Base-by-base conservation (phyloP, 2,113 vertebrate species). In the Isichthys henryi region DNA sequence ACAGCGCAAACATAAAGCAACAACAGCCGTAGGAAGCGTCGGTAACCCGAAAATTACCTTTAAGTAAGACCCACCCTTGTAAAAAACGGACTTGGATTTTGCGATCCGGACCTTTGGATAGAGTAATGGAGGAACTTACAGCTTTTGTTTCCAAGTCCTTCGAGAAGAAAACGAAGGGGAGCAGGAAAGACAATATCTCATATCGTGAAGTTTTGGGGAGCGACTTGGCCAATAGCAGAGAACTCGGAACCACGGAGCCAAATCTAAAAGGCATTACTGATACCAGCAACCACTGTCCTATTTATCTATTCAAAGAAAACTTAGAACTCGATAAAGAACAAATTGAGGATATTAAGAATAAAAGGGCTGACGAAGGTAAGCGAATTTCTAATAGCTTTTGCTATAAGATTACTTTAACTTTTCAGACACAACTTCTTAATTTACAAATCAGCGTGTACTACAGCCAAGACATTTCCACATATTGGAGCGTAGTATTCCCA, bases 81-180 rank as follows among this genome's bases (percentile, higher is more conserved):
- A 92, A 52, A 91, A 92, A 94, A 93, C 94, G 94, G 94, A 94
- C 95, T 80, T 96, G 96, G 96, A 97, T 97, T 96, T 95, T 95
- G 94, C 93, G 94, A 96, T 93, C 96, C 94, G 95, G 95, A 95
- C 94, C 95, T 94, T 93, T 93, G 92, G 92, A 92, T 93, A 93
- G 21, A 11, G 95, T 95, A 95, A 99, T 99, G 98, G 98, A 99
- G 95, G 98, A 99, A 94, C 97, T 99, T 91, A 98, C 98, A 91
- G 98, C 98, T 93, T 99, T 99, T 95, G 98, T 99, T 93, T 99
- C 98, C 94, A 99, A 99, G 94, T 99, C 98, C 90, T 99, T 99
- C 95, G 98, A 98, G 95, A 97, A 97, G 96, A 99, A 99, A 92
- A 96, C 92, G 96, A 98, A 98, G 94, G 98, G 99, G 91, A 96